Base-by-base conservation (phyloP, 1,140 invertebrate genomes). In the Drosophila seguyi region DNA sequence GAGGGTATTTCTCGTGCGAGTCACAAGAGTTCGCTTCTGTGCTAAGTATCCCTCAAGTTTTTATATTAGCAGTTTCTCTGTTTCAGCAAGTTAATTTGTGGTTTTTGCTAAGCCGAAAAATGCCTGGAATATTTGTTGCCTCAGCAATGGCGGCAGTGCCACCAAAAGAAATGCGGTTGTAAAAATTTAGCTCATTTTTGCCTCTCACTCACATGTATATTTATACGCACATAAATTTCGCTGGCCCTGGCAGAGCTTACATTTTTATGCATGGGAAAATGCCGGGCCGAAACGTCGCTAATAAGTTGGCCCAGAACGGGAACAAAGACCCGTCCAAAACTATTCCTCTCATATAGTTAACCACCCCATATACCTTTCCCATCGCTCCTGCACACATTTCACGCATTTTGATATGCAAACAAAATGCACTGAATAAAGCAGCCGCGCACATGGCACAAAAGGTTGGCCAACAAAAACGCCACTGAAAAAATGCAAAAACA, bases 401-500 rank as follows among this genome's bases (percentile, higher is more conserved):
- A 87, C 84, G 84, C 84, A 87, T 87, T 86, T 87, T 87, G 76
- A 87, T 87, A 88, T 87, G 84, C 84, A 87, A 87, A 86, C 82
- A 87, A 67, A 87, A 84, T 78, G 84, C 84, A 88, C 67, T 87
- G 83, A 83, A 87, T 87, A 87, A 82, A 79, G 53, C 66, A 72
- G 74, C 75, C 56, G 59, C 56, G 59, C 57, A 53, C 60, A 79
- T 66, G 63, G 81, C 75, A 84, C 81, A 84, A 84, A 85, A 85
- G 81, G 61, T 41, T 67, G 76, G 53, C 47, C 60, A 80, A 60
- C 56, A 82, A 62, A 77, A 68, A 53, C 27, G 48, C 34, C n/a
- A 47, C 45, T 36, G 36, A 16, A 27, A 45, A 47, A 44, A 74
- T 31, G 56, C 16, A 42, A 57, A 67, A 69, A 62, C 25, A 22